Conservation (phyloP, 2,113 vertebrate genomes). For the Odocoileus hemionus region DNA sequence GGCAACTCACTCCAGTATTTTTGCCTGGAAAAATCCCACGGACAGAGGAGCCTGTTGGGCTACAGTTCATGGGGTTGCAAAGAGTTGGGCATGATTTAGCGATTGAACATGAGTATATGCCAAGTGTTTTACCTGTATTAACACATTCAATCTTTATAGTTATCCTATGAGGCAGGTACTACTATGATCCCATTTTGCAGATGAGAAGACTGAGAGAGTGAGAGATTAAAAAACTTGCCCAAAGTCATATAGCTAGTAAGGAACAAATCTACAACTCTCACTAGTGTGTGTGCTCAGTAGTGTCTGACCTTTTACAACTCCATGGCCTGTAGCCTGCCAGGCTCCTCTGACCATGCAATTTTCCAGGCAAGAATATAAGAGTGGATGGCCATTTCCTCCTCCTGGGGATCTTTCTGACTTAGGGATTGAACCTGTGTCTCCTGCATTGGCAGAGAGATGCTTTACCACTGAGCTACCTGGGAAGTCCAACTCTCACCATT, state of each 20-base stretch:
- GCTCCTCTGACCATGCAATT: not conserved
- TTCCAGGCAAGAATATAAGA: not conserved
- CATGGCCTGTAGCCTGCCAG: not conserved
- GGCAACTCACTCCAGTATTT: not conserved
- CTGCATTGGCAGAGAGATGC: not conserved
- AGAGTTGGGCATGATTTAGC: not conserved
- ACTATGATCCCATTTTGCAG: not conserved
- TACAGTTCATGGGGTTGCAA: not conserved
- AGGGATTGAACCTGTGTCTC: not conserved
- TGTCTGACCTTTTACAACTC: not conserved
- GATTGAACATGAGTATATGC: fast-evolving
- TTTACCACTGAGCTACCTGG: not conserved
- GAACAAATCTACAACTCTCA: not conserved
- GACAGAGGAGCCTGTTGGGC: not conserved
- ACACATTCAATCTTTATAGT: not conserved
- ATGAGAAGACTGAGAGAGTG: not conserved
- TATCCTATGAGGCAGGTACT: not conserved
- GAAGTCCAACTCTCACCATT: not conserved
- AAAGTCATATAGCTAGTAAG: not conserved
- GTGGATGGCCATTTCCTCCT: not conserved
- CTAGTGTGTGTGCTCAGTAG: not conserved
- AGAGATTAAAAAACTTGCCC: not conserved
- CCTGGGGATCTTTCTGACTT: not conserved
- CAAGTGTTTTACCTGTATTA: not conserved
- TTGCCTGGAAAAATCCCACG: not conserved